Base-by-base conservation (phyloP, 1,140 invertebrate species). In the Galendromus occidentalis region DNA sequence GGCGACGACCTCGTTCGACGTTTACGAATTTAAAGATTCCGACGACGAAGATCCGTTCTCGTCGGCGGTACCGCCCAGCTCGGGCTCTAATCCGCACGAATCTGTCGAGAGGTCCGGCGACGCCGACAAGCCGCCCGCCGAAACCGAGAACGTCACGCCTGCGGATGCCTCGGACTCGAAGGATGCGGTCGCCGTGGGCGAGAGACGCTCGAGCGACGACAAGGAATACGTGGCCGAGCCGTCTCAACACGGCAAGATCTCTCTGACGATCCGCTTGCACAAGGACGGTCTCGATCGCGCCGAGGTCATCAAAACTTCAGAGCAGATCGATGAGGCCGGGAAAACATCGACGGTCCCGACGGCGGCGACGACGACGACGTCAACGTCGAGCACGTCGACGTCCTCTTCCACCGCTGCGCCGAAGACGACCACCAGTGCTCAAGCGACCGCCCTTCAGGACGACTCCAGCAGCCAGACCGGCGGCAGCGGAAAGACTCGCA, bases 401-500 rank as follows among this genome's bases (percentile, higher is more conserved):
- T n/a, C n/a, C n/a, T n/a, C n/a, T n/a, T n/a, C n/a, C n/a, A n/a
- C n/a, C n/a, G n/a, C n/a, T n/a, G 44, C 63, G 20, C 4, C 30
- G 20, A 18, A 42, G 14, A 66, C 65, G 14, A 14, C 17, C 22
- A 66, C 67, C n/a, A 25, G 9, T 14, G 17, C 29, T 14, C 41
- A 17, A 29, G 33, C 67, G 7, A 28, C 33, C 14, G 42, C 22
- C 30, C 12, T 29, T 22, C 18, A 55, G 22, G 65, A 68, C 9
- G 44, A 44, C 12, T 14, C 51, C 12, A 44, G 65, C 44, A 64
- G 30, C 64, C 42, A 59, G 6, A 30, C 59, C 30, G 9, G n/a
- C n/a, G n/a, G 33, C 33, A 65, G 66, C 7, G 71, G 69, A 68
- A 51, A 65, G 28, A 69, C 71, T 22, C 75, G 87, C 41, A 91